Evolutionary conservation across 2,888 invertebrate species (phyloP).

Genomic region (Crepidodera aurea): DNA sequence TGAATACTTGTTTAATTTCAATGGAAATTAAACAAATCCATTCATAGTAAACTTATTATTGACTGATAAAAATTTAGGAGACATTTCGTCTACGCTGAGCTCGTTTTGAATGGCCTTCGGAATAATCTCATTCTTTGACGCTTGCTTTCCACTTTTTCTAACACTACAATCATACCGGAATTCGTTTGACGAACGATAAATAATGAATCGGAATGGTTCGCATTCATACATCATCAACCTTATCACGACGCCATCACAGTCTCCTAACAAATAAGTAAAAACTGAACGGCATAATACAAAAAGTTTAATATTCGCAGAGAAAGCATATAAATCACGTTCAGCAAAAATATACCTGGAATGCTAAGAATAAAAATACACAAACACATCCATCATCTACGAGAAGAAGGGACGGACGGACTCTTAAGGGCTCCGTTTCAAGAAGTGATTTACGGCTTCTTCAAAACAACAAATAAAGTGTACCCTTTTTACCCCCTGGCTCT

Average conservation of each 20-base stretch:
- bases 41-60: too few relatives aligned
- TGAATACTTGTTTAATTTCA: too few relatives aligned
- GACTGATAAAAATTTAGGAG: too few relatives aligned
- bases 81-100: too few relatives aligned
- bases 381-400: constrained; percentile 51
- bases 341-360: constrained; percentile 51
- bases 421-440: constrained; percentile 41
- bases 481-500: constrained; percentile 19
- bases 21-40: too few relatives aligned
- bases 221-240: constrained; percentile 38
- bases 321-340: constrained; percentile 47
- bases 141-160: neutral
- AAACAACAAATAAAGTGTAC: constrained; percentile 33
- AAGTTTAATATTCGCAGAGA: constrained; percentile 48
- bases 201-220: constrained; percentile 21
- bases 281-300: constrained; percentile 38
- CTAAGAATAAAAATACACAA: constrained; percentile 51
- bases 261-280: constrained; percentile 37
- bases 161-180: constrained; percentile 16
- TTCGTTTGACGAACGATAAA: constrained; percentile 21
- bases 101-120: neutral
- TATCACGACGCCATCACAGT: constrained; percentile 34
- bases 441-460: constrained; percentile 33
- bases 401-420: constrained; percentile 49
- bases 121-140: neutral